phyloP scores from a whole-genome alignment of 2,888 invertebrate species.

The Drosophila neonasuta region DNA sequence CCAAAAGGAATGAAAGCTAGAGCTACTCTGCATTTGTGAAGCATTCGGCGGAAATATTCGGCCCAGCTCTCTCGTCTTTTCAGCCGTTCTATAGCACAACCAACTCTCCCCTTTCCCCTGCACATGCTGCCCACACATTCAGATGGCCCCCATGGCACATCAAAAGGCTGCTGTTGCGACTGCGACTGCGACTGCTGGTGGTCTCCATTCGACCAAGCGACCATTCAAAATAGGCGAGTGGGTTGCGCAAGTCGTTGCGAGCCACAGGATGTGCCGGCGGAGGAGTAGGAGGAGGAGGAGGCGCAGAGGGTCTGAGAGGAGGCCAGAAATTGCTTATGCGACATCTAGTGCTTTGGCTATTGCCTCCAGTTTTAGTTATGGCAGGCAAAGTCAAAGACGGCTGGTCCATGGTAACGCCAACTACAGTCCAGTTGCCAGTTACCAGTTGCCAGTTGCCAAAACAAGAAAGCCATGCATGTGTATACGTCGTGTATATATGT shows the following conservation, averaged over 20 bases:
- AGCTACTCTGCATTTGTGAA: conserved; percentile 73
- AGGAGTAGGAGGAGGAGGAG: conserved; percentile 1
- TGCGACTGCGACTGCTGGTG: conserved; percentile 41
- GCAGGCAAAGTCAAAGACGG: conserved; percentile 65
- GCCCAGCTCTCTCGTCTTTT: conserved; percentile 66
- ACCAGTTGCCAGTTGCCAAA: conserved; percentile 18
- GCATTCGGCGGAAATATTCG: conserved; percentile 78
- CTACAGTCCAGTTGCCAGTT: conserved; percentile 38
- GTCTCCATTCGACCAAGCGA: conserved; percentile 43
- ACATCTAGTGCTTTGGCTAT: conserved; percentile 70
- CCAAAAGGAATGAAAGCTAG: conserved; percentile 72
- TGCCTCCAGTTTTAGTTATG: conserved; percentile 72
- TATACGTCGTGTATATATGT: conserved; percentile 20
- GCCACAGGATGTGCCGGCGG: conserved; percentile 20
- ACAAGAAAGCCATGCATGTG: conserved; percentile 31
- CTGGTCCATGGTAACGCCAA: conserved; percentile 6
- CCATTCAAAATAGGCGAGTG: conserved; percentile 54
- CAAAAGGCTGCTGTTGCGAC: conserved; percentile 57
- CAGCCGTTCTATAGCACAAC: conserved; percentile 32
- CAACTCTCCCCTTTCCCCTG: conserved; percentile 11
- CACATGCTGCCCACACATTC: conserved; percentile 24
- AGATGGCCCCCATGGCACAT: conserved; percentile 56
- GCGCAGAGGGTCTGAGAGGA: conserved; percentile 27
- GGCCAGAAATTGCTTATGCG: conserved; percentile 77
- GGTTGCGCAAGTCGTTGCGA: conserved; percentile 56